Evolutionary conservation across 2,888 invertebrate species (phyloP), one percentile per base, ranked within the genome.

Genomic region (Macrosiphum euphorbiae): DNA sequence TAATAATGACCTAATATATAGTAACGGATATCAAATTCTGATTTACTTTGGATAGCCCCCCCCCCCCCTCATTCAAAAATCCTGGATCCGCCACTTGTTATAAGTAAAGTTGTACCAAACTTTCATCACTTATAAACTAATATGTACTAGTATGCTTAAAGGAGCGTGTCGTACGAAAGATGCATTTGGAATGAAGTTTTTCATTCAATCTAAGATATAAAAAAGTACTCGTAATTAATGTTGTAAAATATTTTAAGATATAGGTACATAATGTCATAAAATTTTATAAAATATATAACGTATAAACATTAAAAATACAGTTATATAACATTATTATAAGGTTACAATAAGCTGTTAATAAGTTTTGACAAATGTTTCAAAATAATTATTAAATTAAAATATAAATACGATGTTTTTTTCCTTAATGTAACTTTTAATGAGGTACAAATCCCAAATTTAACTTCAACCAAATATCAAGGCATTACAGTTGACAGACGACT

Each of bases 141-240:
- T 35, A 20, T 35, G 35, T 20, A 20, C 20, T 35, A 35, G 78
- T 20, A 78, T 47, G 11, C 78, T 78, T 78, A 78, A 35, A 35
- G 35, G 20, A 35, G 35, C 35, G 35, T 35, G 35, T 35, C 35
- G 8, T 78, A 78, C 20, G 3, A 35, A 35, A 78, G 78, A 78
- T 41, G 78, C 67, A n/a, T 67, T 67, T 67, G n/a, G n/a, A n/a
- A 67, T 67, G n/a, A 78, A 78, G n/a, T 50, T 87, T 47, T 87
- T 47, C 16, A 47, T 87, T 47, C 47, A 87, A 47, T 35, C 78
- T 35, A 20, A 78, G 20, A 78, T 78, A 35, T 78, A 78, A 47
- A 47, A 11, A 78, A 78, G 8, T 35, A 35, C 3, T 78, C 16
- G 35, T 11, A 61, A 61, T 67, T 67, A n/a, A 67, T 67, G 67